Evolutionary conservation across 2,888 invertebrate genomes (phyloP), one percentile per base, ranked within the genome.

Genomic region (Lamellibrachia columna): DNA sequence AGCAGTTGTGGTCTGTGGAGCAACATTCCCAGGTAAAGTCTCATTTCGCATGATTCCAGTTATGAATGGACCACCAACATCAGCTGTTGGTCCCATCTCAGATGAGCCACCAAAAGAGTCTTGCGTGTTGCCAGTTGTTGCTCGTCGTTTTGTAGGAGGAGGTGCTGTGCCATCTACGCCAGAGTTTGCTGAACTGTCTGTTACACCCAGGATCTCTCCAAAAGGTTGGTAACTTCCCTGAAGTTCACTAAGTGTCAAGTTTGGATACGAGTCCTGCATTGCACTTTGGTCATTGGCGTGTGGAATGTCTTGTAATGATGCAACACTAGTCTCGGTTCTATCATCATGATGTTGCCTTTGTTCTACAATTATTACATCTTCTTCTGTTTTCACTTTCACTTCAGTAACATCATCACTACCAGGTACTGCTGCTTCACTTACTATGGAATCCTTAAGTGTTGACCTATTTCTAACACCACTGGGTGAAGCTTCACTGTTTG

Each of bases 1-100:
- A 75, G 75, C 75, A 75, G 75, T 75, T 75, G 75, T 22, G 75
- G 75, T 75, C 75, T 75, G 75, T 75, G 75, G 75, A 75, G 75
- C 75, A 22, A 75, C 75, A 75, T 75, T n/a, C 4, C 75, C 75
- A 75, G 75, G 3, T n/a, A 75, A 22, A 75, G 75, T 75, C 75
- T 75, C 75, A 75, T 75, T 75, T 75, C 75, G 75, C 2, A 75
- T 75, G 75, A 75, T 75, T 15, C 75, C 75, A 22, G 75, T 75
- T 22, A 75, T 75, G 75, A 75, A 75, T 75, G 75, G 75, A 75
- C 75, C 75, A 75, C 75, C 75, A 75, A n/a, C 75, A 75, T 75
- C 75, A 75, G 75, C 6, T 75, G 75, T 75, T 75, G 75, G 75
- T 75, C 75, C 75, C 75, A 75, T 11, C 22, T 75, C 75, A 75